Percentiles rank a stretch among this genome's conserved stretches.
These are phyloP conservation scores for Apis laboriosa DNA, from an alignment of 1,140 invertebrate species.

Conservation along the genomic window DNA sequence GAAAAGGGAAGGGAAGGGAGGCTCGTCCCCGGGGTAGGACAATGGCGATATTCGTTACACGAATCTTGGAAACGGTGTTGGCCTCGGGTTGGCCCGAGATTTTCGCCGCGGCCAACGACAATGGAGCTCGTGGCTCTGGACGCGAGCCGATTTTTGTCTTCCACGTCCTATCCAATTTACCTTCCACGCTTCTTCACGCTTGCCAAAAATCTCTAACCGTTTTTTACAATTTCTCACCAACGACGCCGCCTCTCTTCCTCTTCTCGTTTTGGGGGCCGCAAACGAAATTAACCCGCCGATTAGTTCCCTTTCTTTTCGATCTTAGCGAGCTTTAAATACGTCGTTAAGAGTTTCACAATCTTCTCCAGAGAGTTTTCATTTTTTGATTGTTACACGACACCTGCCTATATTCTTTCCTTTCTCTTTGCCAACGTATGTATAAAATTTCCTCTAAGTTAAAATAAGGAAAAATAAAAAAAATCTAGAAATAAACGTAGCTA, in stretches of 20 bases:
- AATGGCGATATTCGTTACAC: constrained; percentile 30
- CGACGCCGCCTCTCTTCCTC: neutral
- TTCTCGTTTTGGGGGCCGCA: too few relatives aligned
- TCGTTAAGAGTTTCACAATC: too few relatives aligned
- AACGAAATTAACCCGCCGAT: too few relatives aligned
- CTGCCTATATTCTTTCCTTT: too few relatives aligned
- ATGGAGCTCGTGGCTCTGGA: constrained; percentile 9
- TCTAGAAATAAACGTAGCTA: neutral
- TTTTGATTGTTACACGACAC: too few relatives aligned
- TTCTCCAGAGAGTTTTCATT: too few relatives aligned
- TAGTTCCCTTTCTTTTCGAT: too few relatives aligned
- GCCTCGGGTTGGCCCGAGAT: constrained; percentile 25
- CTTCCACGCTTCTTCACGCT: constrained; percentile 9
- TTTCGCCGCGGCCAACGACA: constrained; percentile 28
- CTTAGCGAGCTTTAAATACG: too few relatives aligned
- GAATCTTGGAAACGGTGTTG: constrained; percentile 21
- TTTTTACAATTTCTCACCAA: neutral
- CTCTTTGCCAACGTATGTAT: too few relatives aligned
- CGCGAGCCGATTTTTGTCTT: constrained; percentile 51
- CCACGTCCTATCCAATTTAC: constrained; percentile 19
- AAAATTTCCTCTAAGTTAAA: too few relatives aligned
- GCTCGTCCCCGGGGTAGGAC: constrained; percentile 10
- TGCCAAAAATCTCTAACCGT: neutral
- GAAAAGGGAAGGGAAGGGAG: constrained; percentile 29
- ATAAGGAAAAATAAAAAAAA: neutral